Evolutionary conservation across 2,888 invertebrate genomes (phyloP), one percentile per base, ranked within the genome.

Genomic region (Cheilosia impressa): DNA sequence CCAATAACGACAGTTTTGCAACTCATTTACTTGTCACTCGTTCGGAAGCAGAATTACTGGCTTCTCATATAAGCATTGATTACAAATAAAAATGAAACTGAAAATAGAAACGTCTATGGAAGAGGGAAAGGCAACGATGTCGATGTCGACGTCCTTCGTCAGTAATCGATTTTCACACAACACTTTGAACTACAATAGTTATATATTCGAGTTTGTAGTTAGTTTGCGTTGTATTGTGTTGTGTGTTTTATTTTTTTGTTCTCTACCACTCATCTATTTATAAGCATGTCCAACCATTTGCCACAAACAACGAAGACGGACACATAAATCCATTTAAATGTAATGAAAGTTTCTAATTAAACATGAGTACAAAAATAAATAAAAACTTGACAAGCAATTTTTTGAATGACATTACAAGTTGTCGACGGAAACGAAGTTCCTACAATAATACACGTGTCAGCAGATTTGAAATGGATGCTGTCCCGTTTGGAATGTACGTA

Each of bases 81-180:
- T 38, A 66, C 41, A 47, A 58, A 50, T 50, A 66, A n/a, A n/a
- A 76, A 66, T 58, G 52, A 66, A 58, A 76, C 41, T 55, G n/a
- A 58, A 66, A 75, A 71, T 24, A 71, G 47, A 58, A 50, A 34
- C 38, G 47, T 50, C 34, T 52, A 38, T 24, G 3, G 53, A 41
- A 24, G 24, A 65, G 38, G 10, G 24, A 22, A 19, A 31, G 31
- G 63, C 45, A 50, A 63, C 41, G 4, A 15, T 24, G 13, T 60
- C 45, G 47, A 24, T 31, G 41, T 63, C 45, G 43, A 60, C 43
- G 62, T 73, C 72, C 73, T 63, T 73, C 63, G 45, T 53, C 34
- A 5, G 45, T 34, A 73, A 73, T 73, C 73, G 73, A 73, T 73
- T 73, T 63, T 55, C 55, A 34, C 53, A 55, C 73, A 63, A 63